These are phyloP conservation scores for Drosophila birchii DNA, from an alignment of 2,888 invertebrate genomes.

Conservation along the genomic window DNA sequence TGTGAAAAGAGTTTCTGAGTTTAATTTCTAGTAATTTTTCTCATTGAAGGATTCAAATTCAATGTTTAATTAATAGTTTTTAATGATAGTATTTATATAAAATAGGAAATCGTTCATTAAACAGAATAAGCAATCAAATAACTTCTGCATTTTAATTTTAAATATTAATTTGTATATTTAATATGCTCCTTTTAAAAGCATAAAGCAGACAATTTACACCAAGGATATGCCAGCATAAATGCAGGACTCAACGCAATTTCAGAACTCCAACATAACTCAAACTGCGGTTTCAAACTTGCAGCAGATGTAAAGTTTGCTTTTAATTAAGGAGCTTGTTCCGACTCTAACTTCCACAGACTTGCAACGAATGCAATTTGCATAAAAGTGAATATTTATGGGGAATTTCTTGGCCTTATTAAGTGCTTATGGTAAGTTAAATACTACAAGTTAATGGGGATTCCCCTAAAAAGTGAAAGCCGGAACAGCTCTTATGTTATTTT, in stretches of 20 bases:
- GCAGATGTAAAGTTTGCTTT: constrained; percentile 32
- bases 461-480: constrained; percentile 1
- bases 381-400: neutral
- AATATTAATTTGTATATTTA: no score
- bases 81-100: neutral
- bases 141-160: no score
- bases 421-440: no score
- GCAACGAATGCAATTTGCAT: neutral
- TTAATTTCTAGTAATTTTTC: neutral
- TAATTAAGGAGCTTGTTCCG: constrained; percentile 13
- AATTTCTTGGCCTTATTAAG: neutral
- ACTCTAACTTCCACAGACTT: constrained; percentile 2
- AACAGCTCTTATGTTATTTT: constrained; percentile 37
- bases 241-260: constrained; percentile 12
- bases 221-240: constrained; percentile 18
- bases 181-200: neutral
- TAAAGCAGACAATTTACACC: neutral
- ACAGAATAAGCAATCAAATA: no score
- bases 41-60: neutral
- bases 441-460: neutral
- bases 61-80: no score
- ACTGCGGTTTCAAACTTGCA: constrained; percentile 34
- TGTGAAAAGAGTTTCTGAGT: neutral
- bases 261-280: constrained; percentile 34
- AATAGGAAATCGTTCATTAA: neutral